Evolutionary conservation across 1,140 invertebrate genomes (phyloP), one percentile per base, ranked within the genome.

Genomic region (Coenobita brevimanus): DNA sequence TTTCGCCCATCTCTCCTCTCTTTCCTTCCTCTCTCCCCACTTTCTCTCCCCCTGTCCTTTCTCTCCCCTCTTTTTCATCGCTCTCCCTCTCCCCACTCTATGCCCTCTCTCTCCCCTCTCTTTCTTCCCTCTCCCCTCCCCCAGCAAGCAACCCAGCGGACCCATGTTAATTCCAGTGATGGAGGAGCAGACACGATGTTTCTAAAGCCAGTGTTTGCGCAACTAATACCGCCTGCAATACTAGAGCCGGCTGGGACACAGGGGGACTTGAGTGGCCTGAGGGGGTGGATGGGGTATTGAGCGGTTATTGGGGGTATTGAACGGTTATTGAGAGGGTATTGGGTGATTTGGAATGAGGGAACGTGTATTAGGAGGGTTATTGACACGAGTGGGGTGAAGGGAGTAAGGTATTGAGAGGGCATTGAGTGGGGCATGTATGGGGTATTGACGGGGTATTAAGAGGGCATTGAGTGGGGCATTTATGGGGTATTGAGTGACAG

Each of bases 161-260:
- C 80, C 80, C 80, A 82, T 82, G 80, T 82, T 82, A 82, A 82
- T 82, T 82, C 80, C 80, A 50, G 60, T 82, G 80, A 82, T 82
- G 80, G 80, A 82, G 80, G 80, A 67, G 57, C n/a, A 82, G 80
- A 82, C 80, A 82, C 80, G 80, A 82, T 82, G 80, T 82, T 82
- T 82, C 80, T 82, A 82, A 82, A 82, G 64, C 80, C 80, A 71
- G 80, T 82, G 80, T 82, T 82, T 82, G 80, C 80, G 80, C 80
- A 82, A 82, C 80, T 82, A 82, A 82, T 82, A 82, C 80, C 80
- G 67, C 64, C 80, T 82, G 80, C 80, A 82, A 82, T 82, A 69
- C 80, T 82, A 82, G 67, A 82, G 67, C 80, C 80, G 62, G 80
- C 67, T 60, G 80, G 41, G 80, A 62, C 41, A 82, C 80, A 82